These are phyloP conservation scores for Meteorus cinctellus DNA, from an alignment of 2,888 invertebrate species.

Conservation along the genomic window DNA sequence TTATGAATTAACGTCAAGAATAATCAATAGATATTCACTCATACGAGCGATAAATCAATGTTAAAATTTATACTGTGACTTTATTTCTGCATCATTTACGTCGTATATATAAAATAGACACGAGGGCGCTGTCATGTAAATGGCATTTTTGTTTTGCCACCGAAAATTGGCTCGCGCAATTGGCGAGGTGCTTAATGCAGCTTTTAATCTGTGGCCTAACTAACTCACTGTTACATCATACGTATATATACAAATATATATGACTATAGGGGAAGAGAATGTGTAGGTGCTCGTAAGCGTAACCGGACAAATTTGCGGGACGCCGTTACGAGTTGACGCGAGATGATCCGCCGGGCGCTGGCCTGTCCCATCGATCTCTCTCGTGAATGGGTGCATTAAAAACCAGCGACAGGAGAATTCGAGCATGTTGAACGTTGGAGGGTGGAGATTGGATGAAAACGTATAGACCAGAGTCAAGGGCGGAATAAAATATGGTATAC, in stretches of 20 bases:
- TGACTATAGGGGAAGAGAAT: background rate
- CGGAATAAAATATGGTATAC: slow-evolving; percentile 1
- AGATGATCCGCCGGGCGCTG: slow-evolving; percentile 48
- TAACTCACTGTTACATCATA: slow-evolving; percentile 29
- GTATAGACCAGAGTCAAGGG: background rate
- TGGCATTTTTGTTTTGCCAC: slow-evolving; percentile 15
- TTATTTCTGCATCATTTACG: slow-evolving; percentile 18
- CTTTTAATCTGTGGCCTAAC: slow-evolving; percentile 54
- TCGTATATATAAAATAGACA: background rate
- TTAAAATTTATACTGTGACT: background rate
- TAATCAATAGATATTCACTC: slow-evolving; percentile 26
- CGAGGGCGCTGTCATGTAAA: slow-evolving; percentile 2
- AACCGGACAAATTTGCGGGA: slow-evolving; percentile 54
- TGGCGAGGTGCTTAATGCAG: slow-evolving; percentile 48
- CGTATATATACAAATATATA: background rate
- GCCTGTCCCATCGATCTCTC: slow-evolving; percentile 49
- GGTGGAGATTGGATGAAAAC: slow-evolving; percentile 1
- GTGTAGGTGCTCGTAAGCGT: slow-evolving; percentile 32
- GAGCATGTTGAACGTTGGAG: slow-evolving; percentile 5
- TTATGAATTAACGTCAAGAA: slow-evolving; percentile 28
- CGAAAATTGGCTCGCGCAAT: slow-evolving; percentile 33
- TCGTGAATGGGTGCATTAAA: slow-evolving; percentile 35
- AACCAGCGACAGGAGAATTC: slow-evolving; percentile 26
- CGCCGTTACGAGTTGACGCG: slow-evolving; percentile 49
- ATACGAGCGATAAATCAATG: slow-evolving; percentile 17